These are phyloP conservation scores for Gasterosteus aculeatus DNA, from an alignment of 2,113 vertebrate genomes.

Conservation along the genomic window DNA sequence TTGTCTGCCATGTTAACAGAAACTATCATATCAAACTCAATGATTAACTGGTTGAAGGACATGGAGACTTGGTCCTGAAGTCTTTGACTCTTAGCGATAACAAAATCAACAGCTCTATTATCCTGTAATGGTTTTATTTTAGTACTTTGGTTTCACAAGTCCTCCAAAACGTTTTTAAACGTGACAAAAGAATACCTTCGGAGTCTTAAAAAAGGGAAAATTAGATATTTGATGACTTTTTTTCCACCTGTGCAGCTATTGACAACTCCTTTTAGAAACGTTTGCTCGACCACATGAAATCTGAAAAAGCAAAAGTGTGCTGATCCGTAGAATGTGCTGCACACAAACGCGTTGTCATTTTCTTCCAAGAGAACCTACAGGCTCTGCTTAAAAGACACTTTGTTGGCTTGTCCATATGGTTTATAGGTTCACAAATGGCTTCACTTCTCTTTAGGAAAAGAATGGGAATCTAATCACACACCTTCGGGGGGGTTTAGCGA, in stretches of 20 bases:
- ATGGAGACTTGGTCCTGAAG: not conserved
- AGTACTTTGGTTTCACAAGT: not conserved
- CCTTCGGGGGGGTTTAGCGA: slow-evolving; percentile 52
- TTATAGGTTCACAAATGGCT: slow-evolving; percentile 66
- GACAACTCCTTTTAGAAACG: slow-evolving; percentile 12
- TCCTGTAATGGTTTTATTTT: not conserved
- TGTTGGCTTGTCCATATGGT: slow-evolving; percentile 71
- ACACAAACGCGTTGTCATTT: slow-evolving; percentile 58
- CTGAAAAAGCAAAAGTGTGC: slow-evolving; percentile 4
- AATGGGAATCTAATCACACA: slow-evolving; percentile 73
- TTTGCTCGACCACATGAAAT: slow-evolving; percentile 16
- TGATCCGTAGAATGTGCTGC: slow-evolving; percentile 9
- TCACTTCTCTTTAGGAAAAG: slow-evolving; percentile 59
- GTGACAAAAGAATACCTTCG: not conserved
- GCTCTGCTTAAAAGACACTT: slow-evolving; percentile 56
- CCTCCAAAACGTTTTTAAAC: slow-evolving; percentile 3
- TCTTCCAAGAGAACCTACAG: slow-evolving; percentile 44
- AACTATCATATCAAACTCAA: not conserved
- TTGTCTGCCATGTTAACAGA: not conserved
- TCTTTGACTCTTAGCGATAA: not conserved
- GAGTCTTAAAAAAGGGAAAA: slow-evolving; percentile 20
- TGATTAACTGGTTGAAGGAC: not conserved
- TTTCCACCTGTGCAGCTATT: not conserved
- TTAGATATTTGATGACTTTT: not conserved
- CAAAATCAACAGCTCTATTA: not conserved